Conservation (phyloP, 2,113 vertebrate species). For the Micronycteris hirsuta region DNA sequence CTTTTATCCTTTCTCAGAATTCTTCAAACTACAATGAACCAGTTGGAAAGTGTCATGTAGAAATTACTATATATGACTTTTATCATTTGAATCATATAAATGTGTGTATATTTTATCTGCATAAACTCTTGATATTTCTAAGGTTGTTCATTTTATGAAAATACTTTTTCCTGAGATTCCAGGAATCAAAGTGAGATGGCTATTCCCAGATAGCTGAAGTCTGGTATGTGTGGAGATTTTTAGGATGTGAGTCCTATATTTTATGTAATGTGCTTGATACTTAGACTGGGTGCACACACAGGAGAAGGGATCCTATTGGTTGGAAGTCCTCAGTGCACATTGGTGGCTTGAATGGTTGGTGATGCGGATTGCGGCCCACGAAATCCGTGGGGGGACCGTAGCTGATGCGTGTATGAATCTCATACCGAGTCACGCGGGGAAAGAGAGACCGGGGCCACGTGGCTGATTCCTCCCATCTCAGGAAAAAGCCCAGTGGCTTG, state of each 20-base stretch:
- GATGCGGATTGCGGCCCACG: no score
- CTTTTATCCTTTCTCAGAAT: neutral
- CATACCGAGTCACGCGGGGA: no score
- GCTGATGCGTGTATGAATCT: no score
- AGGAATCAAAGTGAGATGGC: neutral
- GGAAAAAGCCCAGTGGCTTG: no score
- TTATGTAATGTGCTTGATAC: neutral
- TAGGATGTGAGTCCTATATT: neutral
- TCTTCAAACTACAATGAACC: neutral
- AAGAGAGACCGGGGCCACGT: no score
- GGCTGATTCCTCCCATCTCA: no score
- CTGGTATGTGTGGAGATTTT: neutral
- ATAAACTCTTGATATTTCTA: neutral
- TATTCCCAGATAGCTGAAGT: neutral
- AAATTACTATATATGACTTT: neutral
- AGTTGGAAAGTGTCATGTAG: neutral
- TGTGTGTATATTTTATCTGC: neutral
- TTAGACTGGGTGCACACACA: neutral
- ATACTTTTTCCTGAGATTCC: neutral
- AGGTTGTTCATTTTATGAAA: neutral
- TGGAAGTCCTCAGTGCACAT: neutral
- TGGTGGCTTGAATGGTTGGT: neutral
- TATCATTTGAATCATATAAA: neutral
- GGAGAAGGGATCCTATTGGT: neutral
- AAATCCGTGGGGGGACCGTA: no score